Conservation (phyloP, 1,140 invertebrate genomes). For the Adoxophyes honmai region DNA sequence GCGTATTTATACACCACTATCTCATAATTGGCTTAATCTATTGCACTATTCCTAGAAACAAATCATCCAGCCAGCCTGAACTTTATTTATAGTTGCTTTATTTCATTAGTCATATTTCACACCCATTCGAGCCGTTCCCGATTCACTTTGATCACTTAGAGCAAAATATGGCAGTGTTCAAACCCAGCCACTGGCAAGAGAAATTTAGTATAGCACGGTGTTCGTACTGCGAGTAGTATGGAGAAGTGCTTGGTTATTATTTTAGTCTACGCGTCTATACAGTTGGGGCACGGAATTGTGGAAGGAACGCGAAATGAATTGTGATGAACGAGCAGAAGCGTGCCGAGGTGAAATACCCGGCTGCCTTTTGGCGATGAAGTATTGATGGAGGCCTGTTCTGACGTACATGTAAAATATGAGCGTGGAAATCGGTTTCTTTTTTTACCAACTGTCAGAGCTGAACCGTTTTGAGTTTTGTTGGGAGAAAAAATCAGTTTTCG, state of each 20-base stretch:
- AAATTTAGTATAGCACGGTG: neutral
- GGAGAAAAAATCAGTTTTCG: neutral
- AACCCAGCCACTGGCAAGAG: neutral
- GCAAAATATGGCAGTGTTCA: slow-evolving; percentile 10
- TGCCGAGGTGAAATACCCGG: slow-evolving; percentile 21
- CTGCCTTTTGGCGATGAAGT: slow-evolving; percentile 24
- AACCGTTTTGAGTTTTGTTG: slow-evolving; percentile 3
- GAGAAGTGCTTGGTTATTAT: neutral
- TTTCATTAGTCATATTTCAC: slow-evolving; percentile 23
- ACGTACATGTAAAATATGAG: slow-evolving; percentile 21
- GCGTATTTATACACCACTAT: neutral
- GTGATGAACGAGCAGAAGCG: slow-evolving; percentile 23
- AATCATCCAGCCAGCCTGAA: slow-evolving; percentile 1
- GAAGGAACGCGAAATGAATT: slow-evolving; percentile 27
- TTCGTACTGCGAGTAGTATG: neutral
- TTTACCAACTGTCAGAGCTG: slow-evolving; percentile 8
- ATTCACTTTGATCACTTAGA: slow-evolving; percentile 14
- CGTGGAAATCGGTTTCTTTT: slow-evolving; percentile 17
- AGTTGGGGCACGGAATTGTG: slow-evolving; percentile 21
- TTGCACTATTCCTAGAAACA: slow-evolving; percentile 12
- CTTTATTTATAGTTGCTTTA: slow-evolving; percentile 21
- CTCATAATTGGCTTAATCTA: slow-evolving; percentile 10
- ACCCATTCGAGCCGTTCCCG: neutral
- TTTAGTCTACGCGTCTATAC: slow-evolving; percentile 11
- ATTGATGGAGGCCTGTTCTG: slow-evolving; percentile 25